Conservation (phyloP, 1,140 invertebrate genomes). For the Zaprionus africanus region DNA sequence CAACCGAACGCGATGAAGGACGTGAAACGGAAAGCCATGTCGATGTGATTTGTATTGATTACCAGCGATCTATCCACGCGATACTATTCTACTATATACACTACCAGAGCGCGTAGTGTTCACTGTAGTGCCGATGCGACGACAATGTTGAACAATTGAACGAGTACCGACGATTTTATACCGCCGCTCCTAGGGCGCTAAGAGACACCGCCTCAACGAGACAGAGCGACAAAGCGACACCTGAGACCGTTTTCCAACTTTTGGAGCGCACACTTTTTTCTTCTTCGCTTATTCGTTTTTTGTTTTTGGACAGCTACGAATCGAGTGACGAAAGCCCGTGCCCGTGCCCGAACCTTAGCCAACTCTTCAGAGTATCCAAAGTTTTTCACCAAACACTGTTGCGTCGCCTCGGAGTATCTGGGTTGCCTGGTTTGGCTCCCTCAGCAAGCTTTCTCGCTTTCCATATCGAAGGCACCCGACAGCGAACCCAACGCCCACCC, state of each 20-base stretch:
- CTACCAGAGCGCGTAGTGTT: slow-evolving; percentile 74
- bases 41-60: slow-evolving; percentile 25
- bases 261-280: slow-evolving; percentile 60
- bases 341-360: slow-evolving; percentile 57
- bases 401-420: slow-evolving; percentile 64
- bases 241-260: slow-evolving; percentile 41
- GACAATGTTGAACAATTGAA: slow-evolving; percentile 83
- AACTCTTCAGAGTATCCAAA: slow-evolving; percentile 62
- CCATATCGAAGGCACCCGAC: slow-evolving; percentile 57
- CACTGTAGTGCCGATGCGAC: slow-evolving; percentile 74
- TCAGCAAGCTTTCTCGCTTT: slow-evolving; percentile 75
- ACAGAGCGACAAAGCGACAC: slow-evolving; percentile 4
- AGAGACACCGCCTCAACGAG: slow-evolving; percentile 5
- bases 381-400: slow-evolving; percentile 73
- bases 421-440: slow-evolving; percentile 53
- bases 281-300: slow-evolving; percentile 11
- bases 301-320: slow-evolving; percentile 68
- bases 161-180: slow-evolving; percentile 80
- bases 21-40: slow-evolving; percentile 74
- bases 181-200: slow-evolving; percentile 73
- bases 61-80: slow-evolving; percentile 29
- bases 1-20: slow-evolving; percentile 79
- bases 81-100: slow-evolving; percentile 42
- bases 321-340: slow-evolving; percentile 66
- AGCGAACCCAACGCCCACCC: slow-evolving; percentile 4